phyloP scores from a whole-genome alignment of 1,140 invertebrate genomes.

The Nebria ingens region DNA sequence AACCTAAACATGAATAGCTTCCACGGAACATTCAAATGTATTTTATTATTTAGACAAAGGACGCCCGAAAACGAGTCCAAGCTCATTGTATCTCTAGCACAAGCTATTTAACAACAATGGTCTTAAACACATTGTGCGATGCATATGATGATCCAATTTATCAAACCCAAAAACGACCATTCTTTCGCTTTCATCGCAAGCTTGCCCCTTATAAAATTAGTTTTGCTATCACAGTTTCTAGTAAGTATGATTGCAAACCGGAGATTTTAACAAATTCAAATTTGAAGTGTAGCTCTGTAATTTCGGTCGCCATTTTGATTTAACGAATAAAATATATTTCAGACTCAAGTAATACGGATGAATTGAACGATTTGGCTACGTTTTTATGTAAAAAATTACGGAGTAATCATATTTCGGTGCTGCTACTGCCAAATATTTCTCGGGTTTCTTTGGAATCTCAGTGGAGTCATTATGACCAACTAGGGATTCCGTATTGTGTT shows the following conservation, averaged over 20 bases:
- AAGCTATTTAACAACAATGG: slow-evolving; percentile 45
- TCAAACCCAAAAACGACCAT: slow-evolving; percentile 23
- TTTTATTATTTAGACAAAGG: slow-evolving; percentile 37
- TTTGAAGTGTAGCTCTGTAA: no score
- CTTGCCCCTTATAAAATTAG: slow-evolving; percentile 63
- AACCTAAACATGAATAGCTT: neutral
- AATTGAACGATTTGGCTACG: slow-evolving; percentile 39
- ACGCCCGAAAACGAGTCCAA: slow-evolving; percentile 32
- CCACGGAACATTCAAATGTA: neutral
- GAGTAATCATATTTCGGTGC: slow-evolving; percentile 36
- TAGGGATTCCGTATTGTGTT: slow-evolving; percentile 58
- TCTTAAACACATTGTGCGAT: slow-evolving; percentile 51
- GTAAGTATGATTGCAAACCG: slow-evolving; percentile 31
- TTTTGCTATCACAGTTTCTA: slow-evolving; percentile 39
- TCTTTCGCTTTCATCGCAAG: slow-evolving; percentile 54
- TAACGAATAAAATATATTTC: slow-evolving; percentile 9
- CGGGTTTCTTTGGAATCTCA: slow-evolving; percentile 21
- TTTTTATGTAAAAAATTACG: slow-evolving; percentile 41
- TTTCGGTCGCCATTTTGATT: slow-evolving; percentile 6
- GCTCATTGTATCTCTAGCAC: slow-evolving; percentile 37
- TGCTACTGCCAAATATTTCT: slow-evolving; percentile 24
- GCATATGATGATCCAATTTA: slow-evolving; percentile 36
- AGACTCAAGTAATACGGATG: slow-evolving; percentile 18
- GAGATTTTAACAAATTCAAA: no score
- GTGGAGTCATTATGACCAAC: slow-evolving; percentile 32